Conservation (phyloP, 2,797 vertebrate species). For the Bryconaethiops microstoma region DNA sequence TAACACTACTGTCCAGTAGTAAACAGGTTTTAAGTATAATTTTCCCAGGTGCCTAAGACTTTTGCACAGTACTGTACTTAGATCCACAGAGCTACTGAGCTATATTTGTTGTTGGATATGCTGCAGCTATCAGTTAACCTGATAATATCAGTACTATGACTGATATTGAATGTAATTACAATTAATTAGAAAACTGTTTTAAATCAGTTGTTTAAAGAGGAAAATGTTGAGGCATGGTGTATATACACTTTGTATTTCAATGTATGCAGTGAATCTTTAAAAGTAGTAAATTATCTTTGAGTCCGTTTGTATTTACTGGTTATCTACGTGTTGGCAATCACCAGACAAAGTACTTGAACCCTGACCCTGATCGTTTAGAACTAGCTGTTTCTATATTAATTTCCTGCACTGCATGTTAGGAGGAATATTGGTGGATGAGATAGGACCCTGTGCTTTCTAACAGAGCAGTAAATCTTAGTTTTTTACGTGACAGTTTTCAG, state of each 20-base stretch:
- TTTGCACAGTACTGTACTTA: no score
- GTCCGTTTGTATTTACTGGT: not conserved
- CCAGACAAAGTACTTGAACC: not conserved
- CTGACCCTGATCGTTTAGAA: not conserved
- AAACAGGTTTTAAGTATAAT: no score
- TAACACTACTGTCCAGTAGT: no score
- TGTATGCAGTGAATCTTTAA: not conserved
- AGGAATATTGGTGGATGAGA: not conserved
- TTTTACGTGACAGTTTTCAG: not conserved
- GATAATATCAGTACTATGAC: constrained; percentile 32
- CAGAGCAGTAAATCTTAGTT: not conserved
- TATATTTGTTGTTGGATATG: not conserved
- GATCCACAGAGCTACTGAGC: constrained; percentile 9
- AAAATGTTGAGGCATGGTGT: not conserved
- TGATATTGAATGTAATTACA: constrained; percentile 23
- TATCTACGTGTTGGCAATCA: not conserved
- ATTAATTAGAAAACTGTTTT: constrained; percentile 24
- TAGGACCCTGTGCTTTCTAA: not conserved
- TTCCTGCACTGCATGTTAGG: not conserved
- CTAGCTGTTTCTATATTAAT: not conserved
- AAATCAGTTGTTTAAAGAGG: not conserved
- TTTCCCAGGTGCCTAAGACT: no score
- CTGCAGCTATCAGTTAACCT: constrained; percentile 35
- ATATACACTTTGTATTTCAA: not conserved
- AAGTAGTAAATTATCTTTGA: not conserved